phyloP scores from a whole-genome alignment of 2,113 vertebrate genomes.

The Felis catus region F.catus_Fca126_mat1.0 CM031412.1:139368501-139369000 shows the following conservation, averaged over 20 bases:
- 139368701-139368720: neutral
- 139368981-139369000: neutral
- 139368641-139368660: neutral
- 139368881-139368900: neutral
- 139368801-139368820: neutral
- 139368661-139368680: neutral
- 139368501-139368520: neutral
- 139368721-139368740: neutral
- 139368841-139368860: neutral
- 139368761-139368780: neutral
- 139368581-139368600: neutral
- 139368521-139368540: neutral
- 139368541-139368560: neutral
- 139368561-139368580: slow-evolving; percentile 28
- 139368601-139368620: neutral
- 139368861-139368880: neutral
- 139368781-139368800: neutral
- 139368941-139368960: neutral
- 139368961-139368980: neutral
- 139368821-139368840: neutral
- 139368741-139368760: neutral
- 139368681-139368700: neutral
- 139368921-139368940: neutral
- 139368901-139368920: neutral
- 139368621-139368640: neutral